phyloP scores from a whole-genome alignment of 2,113 vertebrate genomes.

The Apistogramma diplotaenia region DNA sequence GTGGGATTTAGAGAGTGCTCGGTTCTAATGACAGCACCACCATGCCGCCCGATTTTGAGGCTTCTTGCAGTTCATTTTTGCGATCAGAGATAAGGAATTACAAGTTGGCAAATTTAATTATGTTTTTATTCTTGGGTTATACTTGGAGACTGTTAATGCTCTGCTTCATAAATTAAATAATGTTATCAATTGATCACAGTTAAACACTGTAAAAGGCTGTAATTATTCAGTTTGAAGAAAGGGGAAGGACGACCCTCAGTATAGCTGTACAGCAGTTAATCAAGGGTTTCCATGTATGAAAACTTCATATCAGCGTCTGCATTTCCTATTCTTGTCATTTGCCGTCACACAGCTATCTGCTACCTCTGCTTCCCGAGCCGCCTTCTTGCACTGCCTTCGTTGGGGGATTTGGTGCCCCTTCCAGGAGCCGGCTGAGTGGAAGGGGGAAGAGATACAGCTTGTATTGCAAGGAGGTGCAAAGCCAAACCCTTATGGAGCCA shows the following conservation, averaged over 20 bases:
- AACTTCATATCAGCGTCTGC: neutral
- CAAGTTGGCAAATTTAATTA: neutral
- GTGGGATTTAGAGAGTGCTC: neutral
- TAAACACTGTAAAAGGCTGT: neutral
- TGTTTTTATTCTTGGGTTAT: neutral
- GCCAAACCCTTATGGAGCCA: constrained; percentile 76
- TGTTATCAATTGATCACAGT: neutral
- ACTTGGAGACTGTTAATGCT: neutral
- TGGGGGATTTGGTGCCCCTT: constrained; percentile 87
- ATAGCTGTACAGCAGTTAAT: neutral
- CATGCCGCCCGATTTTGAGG: neutral
- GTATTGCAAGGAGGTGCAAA: constrained; percentile 78
- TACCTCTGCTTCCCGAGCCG: constrained; percentile 55
- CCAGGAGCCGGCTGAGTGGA: constrained; percentile 6
- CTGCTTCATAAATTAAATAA: neutral
- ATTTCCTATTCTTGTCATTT: neutral
- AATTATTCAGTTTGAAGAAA: neutral
- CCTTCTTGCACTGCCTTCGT: constrained; percentile 83
- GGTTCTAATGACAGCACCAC: neutral
- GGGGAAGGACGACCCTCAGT: neutral
- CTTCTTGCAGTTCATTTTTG: neutral
- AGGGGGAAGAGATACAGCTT: constrained; percentile 70
- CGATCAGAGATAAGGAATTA: neutral
- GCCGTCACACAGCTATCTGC: constrained; percentile 66
- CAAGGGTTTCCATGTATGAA: neutral